Evolutionary conservation across 2,113 vertebrate species (phyloP), one percentile per base, ranked within the genome.

Genomic region (Gasterosteus aculeatus): DNA sequence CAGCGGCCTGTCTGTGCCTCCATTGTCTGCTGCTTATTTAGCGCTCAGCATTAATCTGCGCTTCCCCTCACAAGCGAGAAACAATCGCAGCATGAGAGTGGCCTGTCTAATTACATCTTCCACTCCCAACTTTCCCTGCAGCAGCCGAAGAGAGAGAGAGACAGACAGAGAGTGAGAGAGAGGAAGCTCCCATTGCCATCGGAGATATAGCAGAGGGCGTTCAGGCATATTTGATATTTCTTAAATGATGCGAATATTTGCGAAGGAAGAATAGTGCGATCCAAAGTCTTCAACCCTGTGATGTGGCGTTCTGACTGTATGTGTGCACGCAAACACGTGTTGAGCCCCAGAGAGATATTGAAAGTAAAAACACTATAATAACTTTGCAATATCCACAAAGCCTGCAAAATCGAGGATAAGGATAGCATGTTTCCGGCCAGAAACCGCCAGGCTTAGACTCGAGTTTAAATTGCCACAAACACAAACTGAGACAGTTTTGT

Each of bases 11-110:
- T 91, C 76, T 88, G 61, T 67, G 67, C 63, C 39, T 83, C 82
- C 77, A 91, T 93, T 91, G 88, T 91, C 71, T 92, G 88, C 84
- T 51, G 44, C 59, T 80, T 87, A 88, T 88, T 89, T 86, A 60
- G 63, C 85, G 88, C 86, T 87, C 90, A 71, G 71, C 80, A 84
- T 90, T 90, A 85, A 86, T 89, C 81, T 79, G 91, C 83, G 74
- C 80, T 77, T 86, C 87, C 87, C 79, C 81, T 81, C 59, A 85
- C 80, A 67, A 87, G 80, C 53, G 66, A 89, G 89, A 75, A 93
- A 81, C 81, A 91, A 92, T 78, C 88, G 42, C 86, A 83, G 78
- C 77, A 41, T 91, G 83, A 85, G 46, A 78, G 80, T 77, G 87
- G 81, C 76, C 75, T 74, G 86, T 91, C 81, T 85, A 84, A 80